These are phyloP conservation scores for Drosophila paramelanica DNA, from an alignment of 2,888 invertebrate species.

Conservation along the genomic window DNA sequence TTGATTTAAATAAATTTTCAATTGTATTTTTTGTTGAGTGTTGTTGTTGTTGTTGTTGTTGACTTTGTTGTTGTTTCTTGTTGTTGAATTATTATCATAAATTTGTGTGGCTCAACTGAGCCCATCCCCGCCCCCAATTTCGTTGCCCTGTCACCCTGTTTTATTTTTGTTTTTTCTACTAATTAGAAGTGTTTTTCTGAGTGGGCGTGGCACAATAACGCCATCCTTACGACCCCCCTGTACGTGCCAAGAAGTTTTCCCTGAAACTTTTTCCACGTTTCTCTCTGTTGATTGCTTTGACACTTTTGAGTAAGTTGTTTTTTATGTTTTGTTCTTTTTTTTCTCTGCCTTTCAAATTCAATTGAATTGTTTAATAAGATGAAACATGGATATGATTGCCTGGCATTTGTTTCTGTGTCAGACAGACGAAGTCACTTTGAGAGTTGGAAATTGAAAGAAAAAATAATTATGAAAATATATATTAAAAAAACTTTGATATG, in stretches of 20 bases:
- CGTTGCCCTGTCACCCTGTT: constrained; percentile 11
- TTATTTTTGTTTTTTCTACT: constrained; percentile 46
- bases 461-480: constrained; percentile 2
- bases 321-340: constrained; percentile 28
- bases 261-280: constrained; percentile 60
- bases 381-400: constrained; percentile 69
- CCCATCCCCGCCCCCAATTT: neutral
- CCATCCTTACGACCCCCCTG: constrained; percentile 19
- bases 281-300: constrained; percentile 73
- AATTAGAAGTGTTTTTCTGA: constrained; percentile 68
- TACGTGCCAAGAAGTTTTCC: constrained; percentile 71
- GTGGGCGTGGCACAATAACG: constrained; percentile 39
- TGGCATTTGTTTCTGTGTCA: constrained; percentile 25
- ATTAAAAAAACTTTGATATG: neutral
- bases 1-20: constrained; percentile 73
- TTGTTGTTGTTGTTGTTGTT: constrained; percentile 25
- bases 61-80: constrained; percentile 31
- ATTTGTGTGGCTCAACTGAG: constrained; percentile 56
- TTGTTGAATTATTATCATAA: constrained; percentile 76
- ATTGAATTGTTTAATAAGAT: constrained; percentile 71
- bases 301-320: constrained; percentile 65
- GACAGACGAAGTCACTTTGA: neutral
- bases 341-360: constrained; percentile 44
- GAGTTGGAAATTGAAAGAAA: neutral
- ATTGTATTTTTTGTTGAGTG: constrained; percentile 38